Conservation (phyloP, 2,797 vertebrate genomes). For the Ciconia nigra region DNA sequence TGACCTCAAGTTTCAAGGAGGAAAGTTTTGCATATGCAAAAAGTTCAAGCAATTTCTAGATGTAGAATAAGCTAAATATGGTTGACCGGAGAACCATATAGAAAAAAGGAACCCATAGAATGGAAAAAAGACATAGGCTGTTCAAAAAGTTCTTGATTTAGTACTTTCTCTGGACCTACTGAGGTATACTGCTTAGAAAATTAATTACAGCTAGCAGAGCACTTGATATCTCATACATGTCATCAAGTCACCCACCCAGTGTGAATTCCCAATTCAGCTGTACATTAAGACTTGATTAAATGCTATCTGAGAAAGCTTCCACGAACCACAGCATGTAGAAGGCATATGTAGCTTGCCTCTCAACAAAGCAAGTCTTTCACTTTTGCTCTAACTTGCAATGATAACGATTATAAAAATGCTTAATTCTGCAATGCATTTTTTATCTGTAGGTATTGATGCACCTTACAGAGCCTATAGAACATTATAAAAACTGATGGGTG, state of each 20-base stretch:
- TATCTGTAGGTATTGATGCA: background rate
- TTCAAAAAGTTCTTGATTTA: background rate
- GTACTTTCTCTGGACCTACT: background rate
- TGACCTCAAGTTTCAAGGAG: background rate
- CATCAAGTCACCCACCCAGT: background rate
- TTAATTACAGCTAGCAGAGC: background rate
- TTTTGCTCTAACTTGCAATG: background rate
- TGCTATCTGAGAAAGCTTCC: background rate
- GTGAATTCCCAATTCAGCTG: background rate
- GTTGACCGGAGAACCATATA: background rate
- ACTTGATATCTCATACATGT: background rate
- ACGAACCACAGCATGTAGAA: background rate
- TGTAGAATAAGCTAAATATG: background rate
- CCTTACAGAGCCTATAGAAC: background rate
- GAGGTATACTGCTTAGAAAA: background rate
- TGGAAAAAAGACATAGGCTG: background rate
- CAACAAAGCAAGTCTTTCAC: background rate
- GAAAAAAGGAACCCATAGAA: background rate
- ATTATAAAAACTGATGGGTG: background rate
- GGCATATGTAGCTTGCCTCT: background rate
- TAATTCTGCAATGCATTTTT: background rate
- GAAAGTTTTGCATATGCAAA: background rate
- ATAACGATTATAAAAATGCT: background rate
- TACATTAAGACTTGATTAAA: background rate
- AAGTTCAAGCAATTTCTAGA: background rate